A percentile compares a stretch with the other conserved stretches of the same genome.
Conservation (phyloP, 2,113 vertebrate genomes). For the Fulica atra region DNA sequence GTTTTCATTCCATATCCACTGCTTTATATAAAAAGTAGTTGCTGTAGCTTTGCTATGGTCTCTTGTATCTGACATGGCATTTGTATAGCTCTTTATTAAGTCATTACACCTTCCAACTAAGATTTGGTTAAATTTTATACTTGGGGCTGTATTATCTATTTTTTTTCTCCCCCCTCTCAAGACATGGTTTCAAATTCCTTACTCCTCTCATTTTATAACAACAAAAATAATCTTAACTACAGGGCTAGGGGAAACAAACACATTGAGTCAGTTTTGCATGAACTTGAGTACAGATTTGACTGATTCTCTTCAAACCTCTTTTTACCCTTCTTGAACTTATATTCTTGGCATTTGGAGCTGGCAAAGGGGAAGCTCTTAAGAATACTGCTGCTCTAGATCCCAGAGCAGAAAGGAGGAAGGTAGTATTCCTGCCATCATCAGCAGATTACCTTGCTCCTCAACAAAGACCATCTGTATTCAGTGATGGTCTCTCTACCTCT, state of each 20-base stretch:
- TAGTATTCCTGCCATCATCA: neutral
- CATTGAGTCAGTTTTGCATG: neutral
- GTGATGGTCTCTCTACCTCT: neutral
- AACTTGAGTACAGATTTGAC: neutral
- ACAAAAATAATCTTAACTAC: neutral
- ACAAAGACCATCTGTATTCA: rapidly evolving
- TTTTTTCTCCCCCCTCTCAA: neutral
- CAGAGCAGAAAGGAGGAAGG: neutral
- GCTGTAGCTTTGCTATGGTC: neutral
- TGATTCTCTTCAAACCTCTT: neutral
- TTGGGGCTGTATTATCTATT: neutral
- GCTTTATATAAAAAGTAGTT: neutral
- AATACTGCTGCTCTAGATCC: neutral
- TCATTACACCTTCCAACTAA: neutral
- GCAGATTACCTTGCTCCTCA: rapidly evolving
- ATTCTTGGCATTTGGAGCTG: neutral
- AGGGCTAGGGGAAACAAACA: neutral
- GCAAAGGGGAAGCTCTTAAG: neutral
- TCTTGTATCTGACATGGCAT: neutral
- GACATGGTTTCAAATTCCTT: neutral
- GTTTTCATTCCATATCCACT: neutral
- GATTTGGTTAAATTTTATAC: neutral
- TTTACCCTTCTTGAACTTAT: neutral
- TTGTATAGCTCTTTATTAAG: neutral
- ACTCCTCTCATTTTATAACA: neutral